These are phyloP conservation scores for Melinaea marsaeus DNA, from an alignment of 2,888 invertebrate genomes.

Conservation along the genomic window DNA sequence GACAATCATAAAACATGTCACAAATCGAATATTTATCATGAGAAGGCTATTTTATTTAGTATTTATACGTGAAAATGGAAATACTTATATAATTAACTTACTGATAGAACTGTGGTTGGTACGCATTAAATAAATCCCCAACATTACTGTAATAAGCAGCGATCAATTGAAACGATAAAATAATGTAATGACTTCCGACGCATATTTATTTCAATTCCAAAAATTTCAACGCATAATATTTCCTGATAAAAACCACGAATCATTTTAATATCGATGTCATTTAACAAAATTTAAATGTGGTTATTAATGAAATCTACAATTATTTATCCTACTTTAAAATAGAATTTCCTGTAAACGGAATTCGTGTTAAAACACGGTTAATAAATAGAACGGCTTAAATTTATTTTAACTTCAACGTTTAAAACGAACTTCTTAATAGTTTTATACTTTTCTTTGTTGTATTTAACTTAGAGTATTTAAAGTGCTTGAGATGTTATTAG, in stretches of 20 bases:
- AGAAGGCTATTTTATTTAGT: too few relatives aligned
- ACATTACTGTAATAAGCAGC: neutral
- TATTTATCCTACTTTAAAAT: neutral
- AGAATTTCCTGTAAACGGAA: neutral
- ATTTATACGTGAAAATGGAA: too few relatives aligned
- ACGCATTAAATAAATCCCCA: neutral
- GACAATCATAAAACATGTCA: too few relatives aligned
- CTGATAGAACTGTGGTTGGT: neutral
- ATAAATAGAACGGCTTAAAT: too few relatives aligned
- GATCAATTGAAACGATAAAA: neutral
- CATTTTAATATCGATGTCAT: slow-evolving; percentile 27
- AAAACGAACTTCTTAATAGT: too few relatives aligned
- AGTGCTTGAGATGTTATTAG: too few relatives aligned
- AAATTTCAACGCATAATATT: neutral
- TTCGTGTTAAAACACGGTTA: neutral
- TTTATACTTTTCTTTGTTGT: too few relatives aligned
- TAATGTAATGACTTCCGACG: neutral
- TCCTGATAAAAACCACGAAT: slow-evolving; percentile 21
- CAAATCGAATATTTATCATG: too few relatives aligned
- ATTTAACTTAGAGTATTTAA: too few relatives aligned
- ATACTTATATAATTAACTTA: too few relatives aligned
- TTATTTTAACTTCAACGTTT: too few relatives aligned
- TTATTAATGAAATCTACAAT: neutral
- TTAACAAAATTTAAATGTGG: slow-evolving; percentile 16
- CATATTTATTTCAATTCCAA: neutral